These are phyloP conservation scores for Mycetomoellerius zeteki DNA, from an alignment of 1,140 invertebrate genomes.

Conservation along the genomic window DNA sequence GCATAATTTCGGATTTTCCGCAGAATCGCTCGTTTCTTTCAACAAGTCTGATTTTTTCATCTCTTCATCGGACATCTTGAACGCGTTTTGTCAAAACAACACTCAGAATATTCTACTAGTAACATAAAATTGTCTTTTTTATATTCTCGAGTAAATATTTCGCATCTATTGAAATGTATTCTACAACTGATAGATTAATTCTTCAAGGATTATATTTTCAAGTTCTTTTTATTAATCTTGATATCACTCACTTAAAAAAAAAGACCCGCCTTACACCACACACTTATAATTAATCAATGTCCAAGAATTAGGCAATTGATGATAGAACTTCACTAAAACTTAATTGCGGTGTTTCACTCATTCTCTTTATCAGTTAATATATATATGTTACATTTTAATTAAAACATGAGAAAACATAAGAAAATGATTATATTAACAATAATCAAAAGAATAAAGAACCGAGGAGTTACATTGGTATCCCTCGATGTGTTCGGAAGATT, in stretches of 20 bases:
- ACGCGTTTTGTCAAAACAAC: not conserved
- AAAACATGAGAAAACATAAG: not conserved
- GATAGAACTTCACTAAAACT: conserved; percentile 15
- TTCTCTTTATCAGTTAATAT: not conserved
- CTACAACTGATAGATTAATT: not conserved
- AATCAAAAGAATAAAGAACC: too few relatives aligned
- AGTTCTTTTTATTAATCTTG: not conserved
- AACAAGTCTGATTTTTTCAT: conserved; percentile 31
- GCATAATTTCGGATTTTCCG: conserved; percentile 73
- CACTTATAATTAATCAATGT: not conserved
- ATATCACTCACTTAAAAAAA: conserved; percentile 1
- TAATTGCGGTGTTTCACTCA: conserved; percentile 7
- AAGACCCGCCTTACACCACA: not conserved
- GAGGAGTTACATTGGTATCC: conserved; percentile 27
- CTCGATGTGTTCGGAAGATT: conserved; percentile 71
- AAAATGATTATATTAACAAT: not conserved
- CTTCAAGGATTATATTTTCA: conserved; percentile 11
- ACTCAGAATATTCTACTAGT: not conserved
- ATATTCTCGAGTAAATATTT: not conserved
- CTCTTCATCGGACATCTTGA: conserved; percentile 79
- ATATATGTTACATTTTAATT: conserved; percentile 8
- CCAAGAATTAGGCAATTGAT: not conserved
- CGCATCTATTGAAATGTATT: not conserved
- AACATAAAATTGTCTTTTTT: not conserved
- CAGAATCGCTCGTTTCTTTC: conserved; percentile 53